Base-by-base conservation (phyloP, 2,888 invertebrate species). In the Coremacera marginata region DNA sequence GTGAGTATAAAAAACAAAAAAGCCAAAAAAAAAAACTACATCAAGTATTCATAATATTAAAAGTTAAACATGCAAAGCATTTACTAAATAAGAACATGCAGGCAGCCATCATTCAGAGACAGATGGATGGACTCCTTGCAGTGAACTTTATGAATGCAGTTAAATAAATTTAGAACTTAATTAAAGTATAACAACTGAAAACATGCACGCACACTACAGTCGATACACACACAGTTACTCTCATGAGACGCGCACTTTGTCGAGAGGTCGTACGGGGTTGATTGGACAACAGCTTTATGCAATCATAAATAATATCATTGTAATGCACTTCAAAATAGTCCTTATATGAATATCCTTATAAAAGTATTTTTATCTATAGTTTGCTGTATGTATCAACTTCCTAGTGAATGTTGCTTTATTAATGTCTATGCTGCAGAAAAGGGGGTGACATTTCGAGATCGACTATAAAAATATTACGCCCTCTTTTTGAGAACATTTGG, bases 221-320 rank as follows among this genome's bases (percentile, higher is more conserved):
- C 11, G 11, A 65, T 16, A 65, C 65, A 65, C 44, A 14, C 49
- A 51, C 68, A 60, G 27, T 19, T 16, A 5, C 14, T 44, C 44
- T 44, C 3, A 44, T 11, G 44, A 44, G 44, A 44, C 44, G 11
- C 44, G 44, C 44, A 44, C 44, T 2, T 14, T 1, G 14, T 14
- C 44, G 1, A 1, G 44, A 11, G 44, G 44, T 44, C 44, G 11
- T 44, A 44, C 44, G 44, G 44, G 44, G 44, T 44, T 44, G 44
- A 2, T 11, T 44, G 44, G 44, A 44, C 55, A 55, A 19, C 55
- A 19, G 55, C 55, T 22, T 22, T 9, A 19, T 25, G 57, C 27
- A 27, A 5, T 71, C 71, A 71, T 71, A 71, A 71, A 71, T 71
- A 71, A 71, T 71, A 34, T 57, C 71, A 27, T 57, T 55, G 22